Percentiles rank a stretch among this genome's conserved stretches.
Evolutionary conservation across 2,888 invertebrate species (phyloP).

Genomic region (Drosophila nigritarsus): DNA sequence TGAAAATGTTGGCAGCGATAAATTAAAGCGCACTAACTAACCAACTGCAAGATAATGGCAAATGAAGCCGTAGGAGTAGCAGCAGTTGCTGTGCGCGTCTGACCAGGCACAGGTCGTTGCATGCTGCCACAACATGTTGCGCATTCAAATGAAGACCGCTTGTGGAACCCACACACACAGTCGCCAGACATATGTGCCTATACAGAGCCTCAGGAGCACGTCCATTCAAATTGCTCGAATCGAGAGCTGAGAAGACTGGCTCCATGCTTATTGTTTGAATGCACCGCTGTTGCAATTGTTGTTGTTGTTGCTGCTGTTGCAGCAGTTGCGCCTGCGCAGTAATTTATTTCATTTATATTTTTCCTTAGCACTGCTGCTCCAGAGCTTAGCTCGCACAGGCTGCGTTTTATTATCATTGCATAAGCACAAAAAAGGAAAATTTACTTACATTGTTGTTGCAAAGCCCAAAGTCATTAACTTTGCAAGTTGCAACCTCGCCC

Average conservation of each 20-base stretch:
- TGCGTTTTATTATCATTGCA: conserved; percentile 74
- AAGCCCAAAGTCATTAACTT: conserved; percentile 66
- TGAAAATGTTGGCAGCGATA: conserved; percentile 62
- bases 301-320: neutral
- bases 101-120: conserved; percentile 27
- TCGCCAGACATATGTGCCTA: neutral
- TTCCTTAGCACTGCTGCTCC: neutral
- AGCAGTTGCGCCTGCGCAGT: conserved; percentile 73
- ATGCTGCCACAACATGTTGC: conserved; percentile 57
- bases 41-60: conserved; percentile 73
- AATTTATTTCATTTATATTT: conserved; percentile 72
- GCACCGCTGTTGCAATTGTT: conserved; percentile 12
- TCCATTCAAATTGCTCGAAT: conserved; percentile 69
- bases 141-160: conserved; percentile 65
- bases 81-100: conserved; percentile 28
- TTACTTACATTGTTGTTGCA: conserved; percentile 57
- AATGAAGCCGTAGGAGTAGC: conserved; percentile 77
- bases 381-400: conserved; percentile 17
- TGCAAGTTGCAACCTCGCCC: conserved; percentile 33
- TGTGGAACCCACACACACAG: conserved; percentile 34
- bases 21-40: conserved; percentile 77
- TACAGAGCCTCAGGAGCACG: conserved; percentile 46
- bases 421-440: conserved; percentile 63
- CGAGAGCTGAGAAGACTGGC: conserved; percentile 2
- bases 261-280: conserved; percentile 45